Conservation (phyloP, 2,888 invertebrate species). For the Drosophila colorata region DNA sequence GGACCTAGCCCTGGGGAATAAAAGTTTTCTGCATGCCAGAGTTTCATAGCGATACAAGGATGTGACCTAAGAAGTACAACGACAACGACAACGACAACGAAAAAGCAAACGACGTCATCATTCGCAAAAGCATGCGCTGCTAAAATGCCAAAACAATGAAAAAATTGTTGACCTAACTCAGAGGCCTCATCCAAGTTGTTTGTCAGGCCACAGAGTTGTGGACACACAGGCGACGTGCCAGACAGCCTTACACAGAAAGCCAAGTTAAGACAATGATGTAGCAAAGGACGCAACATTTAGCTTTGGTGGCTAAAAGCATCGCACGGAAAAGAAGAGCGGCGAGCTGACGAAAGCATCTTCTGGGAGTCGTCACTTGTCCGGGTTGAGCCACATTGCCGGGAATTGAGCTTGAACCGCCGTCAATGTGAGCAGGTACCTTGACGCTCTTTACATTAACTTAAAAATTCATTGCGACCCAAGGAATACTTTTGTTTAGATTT, state of each 20-base stretch:
- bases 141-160: constrained; percentile 56
- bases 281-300: constrained; percentile 51
- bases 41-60: constrained; percentile 24
- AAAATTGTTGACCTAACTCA: constrained; percentile 70
- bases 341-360: constrained; percentile 48
- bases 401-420: constrained; percentile 3
- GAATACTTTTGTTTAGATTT: constrained; percentile 72
- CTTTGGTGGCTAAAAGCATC: constrained; percentile 71
- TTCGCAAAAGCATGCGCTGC: constrained; percentile 60
- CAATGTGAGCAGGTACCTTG: constrained; percentile 36
- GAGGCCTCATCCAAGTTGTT: constrained; percentile 24
- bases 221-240: constrained; percentile 16
- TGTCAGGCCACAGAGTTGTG: not conserved
- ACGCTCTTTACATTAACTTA: constrained; percentile 71
- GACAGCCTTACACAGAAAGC: constrained; percentile 4
- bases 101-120: constrained; percentile 42
- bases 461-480: constrained; percentile 76
- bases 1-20: constrained; percentile 28
- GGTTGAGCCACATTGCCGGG: constrained; percentile 6
- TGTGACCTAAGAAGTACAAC: constrained; percentile 20
- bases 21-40: constrained; percentile 40
- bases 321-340: constrained; percentile 41
- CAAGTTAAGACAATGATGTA: constrained; percentile 64
- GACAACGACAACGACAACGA: constrained; percentile 13
- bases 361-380: constrained; percentile 65